Evolutionary conservation across 2,113 vertebrate species (phyloP).

Genomic region (Phyllopteryx taeniolatus): DNA sequence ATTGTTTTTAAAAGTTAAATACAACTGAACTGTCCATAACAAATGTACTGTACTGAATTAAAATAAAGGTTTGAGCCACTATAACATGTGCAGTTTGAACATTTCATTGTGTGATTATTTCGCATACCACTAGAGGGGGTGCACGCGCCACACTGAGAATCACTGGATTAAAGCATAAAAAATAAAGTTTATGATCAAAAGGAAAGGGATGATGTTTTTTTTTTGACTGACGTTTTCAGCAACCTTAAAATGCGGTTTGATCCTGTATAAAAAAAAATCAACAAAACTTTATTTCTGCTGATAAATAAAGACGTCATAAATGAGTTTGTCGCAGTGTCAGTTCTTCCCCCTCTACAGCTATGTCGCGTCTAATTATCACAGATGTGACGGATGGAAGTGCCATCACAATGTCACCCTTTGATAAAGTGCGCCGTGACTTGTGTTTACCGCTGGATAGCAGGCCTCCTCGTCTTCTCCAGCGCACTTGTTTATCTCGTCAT

Average conservation of each 20-base stretch:
- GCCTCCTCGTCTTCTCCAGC: constrained; percentile 14
- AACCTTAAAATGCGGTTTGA: background rate
- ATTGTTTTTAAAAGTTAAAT: too few species aligned
- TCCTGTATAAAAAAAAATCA: background rate
- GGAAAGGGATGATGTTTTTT: too few species aligned
- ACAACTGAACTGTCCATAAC: too few species aligned
- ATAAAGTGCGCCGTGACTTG: constrained; percentile 40
- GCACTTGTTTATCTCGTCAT: background rate
- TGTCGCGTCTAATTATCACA: constrained; percentile 39
- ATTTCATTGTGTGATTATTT: too few species aligned
- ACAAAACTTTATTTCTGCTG: background rate
- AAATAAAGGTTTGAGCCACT: too few species aligned
- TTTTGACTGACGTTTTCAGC: too few species aligned
- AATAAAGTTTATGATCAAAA: too few species aligned
- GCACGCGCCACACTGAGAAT: too few species aligned
- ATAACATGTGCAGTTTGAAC: too few species aligned
- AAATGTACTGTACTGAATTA: too few species aligned
- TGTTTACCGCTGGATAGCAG: constrained; percentile 5
- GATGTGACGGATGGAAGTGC: constrained; percentile 46
- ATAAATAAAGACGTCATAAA: background rate
- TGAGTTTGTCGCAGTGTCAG: background rate
- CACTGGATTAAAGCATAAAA: too few species aligned
- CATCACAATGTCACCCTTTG: constrained; percentile 45
- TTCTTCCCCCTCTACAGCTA: constrained; percentile 31
- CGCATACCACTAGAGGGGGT: too few species aligned